A percentile compares a stretch with the other conserved stretches of the same genome.
Evolutionary conservation across 1,140 invertebrate species (phyloP).

Genomic region (Drosophila setifemur): DNA sequence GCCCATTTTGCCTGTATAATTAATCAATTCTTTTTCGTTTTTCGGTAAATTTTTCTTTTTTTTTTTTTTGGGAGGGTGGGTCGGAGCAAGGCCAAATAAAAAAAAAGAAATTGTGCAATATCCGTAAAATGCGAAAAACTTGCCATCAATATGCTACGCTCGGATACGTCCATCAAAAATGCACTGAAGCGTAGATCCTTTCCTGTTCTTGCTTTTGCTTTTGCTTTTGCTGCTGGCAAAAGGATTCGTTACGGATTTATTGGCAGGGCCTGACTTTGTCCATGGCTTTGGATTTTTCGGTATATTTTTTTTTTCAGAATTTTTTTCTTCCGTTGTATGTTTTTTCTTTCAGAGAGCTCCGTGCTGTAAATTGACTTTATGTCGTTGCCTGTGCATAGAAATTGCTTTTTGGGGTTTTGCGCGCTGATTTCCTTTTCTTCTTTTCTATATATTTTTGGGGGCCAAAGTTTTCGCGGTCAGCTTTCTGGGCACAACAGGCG

Average conservation of each 20-base stretch:
- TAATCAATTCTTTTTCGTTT: slow-evolving; percentile 66
- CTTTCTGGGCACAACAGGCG: slow-evolving; percentile 28
- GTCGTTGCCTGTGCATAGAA: slow-evolving; percentile 42
- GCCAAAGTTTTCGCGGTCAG: slow-evolving; percentile 58
- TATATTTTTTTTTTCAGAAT: not conserved
- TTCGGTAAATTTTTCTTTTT: slow-evolving; percentile 29
- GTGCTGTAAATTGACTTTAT: slow-evolving; percentile 76
- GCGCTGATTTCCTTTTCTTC: slow-evolving; percentile 24
- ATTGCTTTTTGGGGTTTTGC: slow-evolving; percentile 54
- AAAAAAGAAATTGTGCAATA: slow-evolving; percentile 72
- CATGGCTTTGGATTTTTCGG: slow-evolving; percentile 11
- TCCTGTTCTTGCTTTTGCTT: slow-evolving; percentile 55
- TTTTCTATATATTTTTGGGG: slow-evolving; percentile 17
- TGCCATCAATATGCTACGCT: slow-evolving; percentile 81
- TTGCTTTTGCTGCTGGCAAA: slow-evolving; percentile 58
- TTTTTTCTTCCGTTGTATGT: slow-evolving; percentile 16
- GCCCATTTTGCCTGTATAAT: slow-evolving; percentile 56
- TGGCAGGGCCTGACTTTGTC: slow-evolving; percentile 55
- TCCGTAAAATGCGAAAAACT: slow-evolving; percentile 80
- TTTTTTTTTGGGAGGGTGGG: not conserved
- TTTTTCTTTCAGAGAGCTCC: slow-evolving; percentile 22
- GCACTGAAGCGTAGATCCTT: slow-evolving; percentile 79
- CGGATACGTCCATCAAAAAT: slow-evolving; percentile 81
- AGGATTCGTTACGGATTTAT: slow-evolving; percentile 81
- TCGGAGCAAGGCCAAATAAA: slow-evolving; percentile 9